Evolutionary conservation across 2,113 vertebrate species (phyloP), one percentile per base, ranked within the genome.

Genomic region (Cololabis saira): DNA sequence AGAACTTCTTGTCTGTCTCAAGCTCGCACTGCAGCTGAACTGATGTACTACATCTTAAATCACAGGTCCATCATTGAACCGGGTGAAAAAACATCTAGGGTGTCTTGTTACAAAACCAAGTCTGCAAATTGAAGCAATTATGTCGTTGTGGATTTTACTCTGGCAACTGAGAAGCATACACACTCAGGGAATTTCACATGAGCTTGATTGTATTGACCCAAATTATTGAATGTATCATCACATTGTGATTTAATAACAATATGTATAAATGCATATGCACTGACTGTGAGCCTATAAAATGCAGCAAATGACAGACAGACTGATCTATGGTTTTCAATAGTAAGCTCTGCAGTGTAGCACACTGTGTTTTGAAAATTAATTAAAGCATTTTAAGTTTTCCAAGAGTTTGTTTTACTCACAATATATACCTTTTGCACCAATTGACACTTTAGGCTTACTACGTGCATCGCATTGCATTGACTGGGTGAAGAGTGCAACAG

Each of bases 1-100:
- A 81, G 71, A 91, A 90, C 88, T 88, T 82, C 81, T 70, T 86
- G 87, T 89, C 81, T 73, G 77, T 80, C 82, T 80, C 60, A 62
- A 73, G 64, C 55, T 71, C 78, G 77, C 71, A 68, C 71, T 63
- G 43, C 64, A 69, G 67, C 78, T 84, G 52, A 82, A 83, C 74
- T 65, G 85, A 55, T 88, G 70, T 80, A 82, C 21, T 59, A 87
- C 80, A 87, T 77, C 76, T 89, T 77, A 86, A 88, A 87, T 86
- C 84, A 83, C 76, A 59, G 70, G 60, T 78, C 69, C 74, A 83
- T 88, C 84, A 75, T 71, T 75, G 76, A 61, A 69, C 51, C 24
- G 44, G 43, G 44, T 74, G 71, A 76, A 65, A 65, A 65, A 83
- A 89, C 83, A 90, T 84, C 74, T 60, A 33, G 42, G 61, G 73